Conservation (phyloP, 1,140 invertebrate species). For the Phthorimaea operculella region DNA sequence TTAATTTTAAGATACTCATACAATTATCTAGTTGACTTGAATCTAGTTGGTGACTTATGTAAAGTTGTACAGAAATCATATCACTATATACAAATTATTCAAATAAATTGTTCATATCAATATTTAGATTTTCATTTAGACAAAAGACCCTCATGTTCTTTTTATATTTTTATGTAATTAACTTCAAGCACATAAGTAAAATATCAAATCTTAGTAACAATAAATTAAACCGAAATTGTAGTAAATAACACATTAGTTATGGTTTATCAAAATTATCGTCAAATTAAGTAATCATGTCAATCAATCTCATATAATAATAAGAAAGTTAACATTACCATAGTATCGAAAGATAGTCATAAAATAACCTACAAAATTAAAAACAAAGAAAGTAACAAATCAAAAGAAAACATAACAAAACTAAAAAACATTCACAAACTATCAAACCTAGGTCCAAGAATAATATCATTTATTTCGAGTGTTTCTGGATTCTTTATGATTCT, state of each 20-base stretch:
- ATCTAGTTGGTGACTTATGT: slow-evolving; percentile 58
- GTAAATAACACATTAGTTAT: too few species aligned
- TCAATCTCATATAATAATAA: too few species aligned
- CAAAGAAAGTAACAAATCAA: slow-evolving; percentile 9
- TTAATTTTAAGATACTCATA: slow-evolving; percentile 57
- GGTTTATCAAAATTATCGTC: too few species aligned
- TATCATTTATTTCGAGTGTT: slow-evolving; percentile 36
- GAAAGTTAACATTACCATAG: too few species aligned
- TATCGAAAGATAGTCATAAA: too few species aligned
- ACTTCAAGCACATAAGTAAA: too few species aligned
- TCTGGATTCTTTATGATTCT: slow-evolving; percentile 30
- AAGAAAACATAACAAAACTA: slow-evolving; percentile 7
- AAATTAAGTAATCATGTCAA: too few species aligned
- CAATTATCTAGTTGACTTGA: slow-evolving; percentile 60
- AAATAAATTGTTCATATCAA: slow-evolving; percentile 66
- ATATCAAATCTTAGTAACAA: too few species aligned
- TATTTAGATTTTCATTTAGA: slow-evolving; percentile 3
- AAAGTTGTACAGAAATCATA: slow-evolving; percentile 67
- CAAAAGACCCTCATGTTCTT: too few species aligned
- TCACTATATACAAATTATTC: slow-evolving; percentile 65
- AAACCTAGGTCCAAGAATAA: slow-evolving; percentile 32
- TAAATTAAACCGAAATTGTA: too few species aligned
- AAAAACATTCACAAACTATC: slow-evolving; percentile 4
- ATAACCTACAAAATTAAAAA: neutral
- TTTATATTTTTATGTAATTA: too few species aligned